Percentiles rank a stretch among this genome's conserved stretches.
Conservation (phyloP, 2,888 invertebrate species). For the Scelioninae gen. 1 region DNA sequence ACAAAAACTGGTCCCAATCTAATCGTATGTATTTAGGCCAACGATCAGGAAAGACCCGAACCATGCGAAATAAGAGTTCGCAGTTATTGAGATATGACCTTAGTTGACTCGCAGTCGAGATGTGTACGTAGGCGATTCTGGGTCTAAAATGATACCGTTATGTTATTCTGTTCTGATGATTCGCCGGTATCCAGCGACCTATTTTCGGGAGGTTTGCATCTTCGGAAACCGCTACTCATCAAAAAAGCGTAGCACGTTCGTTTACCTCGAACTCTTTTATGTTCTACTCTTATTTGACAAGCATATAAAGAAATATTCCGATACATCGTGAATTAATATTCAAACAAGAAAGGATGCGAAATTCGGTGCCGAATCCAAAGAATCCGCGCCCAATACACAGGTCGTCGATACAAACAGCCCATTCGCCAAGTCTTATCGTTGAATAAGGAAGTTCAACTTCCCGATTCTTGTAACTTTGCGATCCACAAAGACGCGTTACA, state of each 20-base stretch:
- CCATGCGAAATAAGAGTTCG: conserved; percentile 59
- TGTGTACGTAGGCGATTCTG: conserved; percentile 67
- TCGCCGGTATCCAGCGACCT: conserved; percentile 65
- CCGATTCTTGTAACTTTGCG: conserved; percentile 69
- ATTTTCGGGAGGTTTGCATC: conserved; percentile 67
- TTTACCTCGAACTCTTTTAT: conserved; percentile 59
- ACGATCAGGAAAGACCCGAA: conserved; percentile 37
- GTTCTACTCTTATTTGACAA: conserved; percentile 39
- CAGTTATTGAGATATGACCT: conserved; percentile 67
- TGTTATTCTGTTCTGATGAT: conserved; percentile 69
- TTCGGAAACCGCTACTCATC: conserved; percentile 64
- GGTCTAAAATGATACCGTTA: conserved; percentile 70
- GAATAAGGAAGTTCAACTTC: conserved; percentile 72
- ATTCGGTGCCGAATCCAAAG: conserved; percentile 31
- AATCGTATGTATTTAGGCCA: conserved; percentile 69
- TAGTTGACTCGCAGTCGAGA: conserved; percentile 59
- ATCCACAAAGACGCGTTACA: conserved; percentile 71
- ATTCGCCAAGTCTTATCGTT: conserved; percentile 64
- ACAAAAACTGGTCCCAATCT: conserved; percentile 67
- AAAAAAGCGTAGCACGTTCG: conserved; percentile 61
- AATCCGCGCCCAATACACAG: conserved; percentile 33
- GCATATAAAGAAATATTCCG: conserved; percentile 33
- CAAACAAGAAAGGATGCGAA: conserved; percentile 35
- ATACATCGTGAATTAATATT: conserved; percentile 43
- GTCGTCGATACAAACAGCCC: conserved; percentile 40